Base-by-base conservation (phyloP, 1,140 invertebrate species). In the Bombus cullumanus region DNA sequence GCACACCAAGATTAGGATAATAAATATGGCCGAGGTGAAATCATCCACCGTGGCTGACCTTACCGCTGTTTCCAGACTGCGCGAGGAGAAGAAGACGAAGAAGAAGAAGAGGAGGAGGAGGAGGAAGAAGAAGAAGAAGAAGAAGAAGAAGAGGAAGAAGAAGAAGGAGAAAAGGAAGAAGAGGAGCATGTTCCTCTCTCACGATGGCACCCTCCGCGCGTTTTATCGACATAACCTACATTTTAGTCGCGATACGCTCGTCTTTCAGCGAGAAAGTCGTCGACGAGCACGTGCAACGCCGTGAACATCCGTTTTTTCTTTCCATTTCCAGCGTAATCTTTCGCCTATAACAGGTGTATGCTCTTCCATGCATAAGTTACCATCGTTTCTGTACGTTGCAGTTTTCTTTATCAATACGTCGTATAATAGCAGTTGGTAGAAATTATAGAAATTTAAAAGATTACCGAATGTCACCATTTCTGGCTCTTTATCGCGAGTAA, bases 21-120 rank as follows among this genome's bases (percentile, higher is more conserved):
- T 90, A 90, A 90, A 90, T 90, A 90, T 68, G 76, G 73, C 81
- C 68, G 85, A 87, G 88, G 88, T 89, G 88, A 90, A 90, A 90
- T 89, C 85, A 90, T 90, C 88, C 88, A 90, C 88, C 85, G 86
- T 71, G 85, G 82, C 77, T 89, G 81, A 90, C 88, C 88, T 87
- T 89, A 89, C 75, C 39, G 75, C 59, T 76, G 59, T 89, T 89
- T 83, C 73, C 81, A 90, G 75, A 87, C 73, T 62, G 31, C 77
- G 85, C 83, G 76, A 37, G 41, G 34, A 53, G 43, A 25, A 34
- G 64, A 79, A 25, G 10, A 12, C 8, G 68, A 39, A 69, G 22
- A 28, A n/a, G 10, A 28, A 39, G 31, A n/a, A n/a, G n/a, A n/a
- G n/a, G n/a, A 34, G 13, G 57, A 76, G 4, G 4, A 12, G 3